Percentiles rank a stretch among this genome's conserved stretches.
phyloP scores from a whole-genome alignment of 2,113 vertebrate species.

The Salvelinus sp. region DNA sequence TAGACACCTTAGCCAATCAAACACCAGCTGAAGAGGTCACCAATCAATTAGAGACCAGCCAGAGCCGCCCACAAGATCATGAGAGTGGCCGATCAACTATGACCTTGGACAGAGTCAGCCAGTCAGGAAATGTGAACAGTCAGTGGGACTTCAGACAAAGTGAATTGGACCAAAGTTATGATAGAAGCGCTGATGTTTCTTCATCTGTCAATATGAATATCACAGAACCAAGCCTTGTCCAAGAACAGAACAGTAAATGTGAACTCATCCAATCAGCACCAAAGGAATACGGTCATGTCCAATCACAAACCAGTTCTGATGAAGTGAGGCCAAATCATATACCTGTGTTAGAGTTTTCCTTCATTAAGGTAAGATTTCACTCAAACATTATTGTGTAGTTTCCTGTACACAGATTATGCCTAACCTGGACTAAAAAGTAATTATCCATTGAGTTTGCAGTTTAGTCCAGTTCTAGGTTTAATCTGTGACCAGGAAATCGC shows the following conservation, averaged over 20 bases:
- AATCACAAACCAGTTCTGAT: conserved; percentile 15
- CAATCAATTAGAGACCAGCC: conserved; percentile 2
- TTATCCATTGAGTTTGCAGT: too few species aligned
- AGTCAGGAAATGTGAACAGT: conserved; percentile 2
- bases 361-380: conserved; percentile 35
- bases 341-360: background rate
- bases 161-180: background rate
- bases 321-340: conserved; percentile 1
- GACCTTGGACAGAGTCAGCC: conserved; percentile 9
- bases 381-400: background rate
- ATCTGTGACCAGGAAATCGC: too few species aligned
- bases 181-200: conserved; percentile 27
- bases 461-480: too few species aligned
- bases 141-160: conserved; percentile 24
- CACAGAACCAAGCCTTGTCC: conserved; percentile 16
- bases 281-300: conserved; percentile 35
- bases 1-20: conserved; percentile 22
- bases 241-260: conserved; percentile 1
- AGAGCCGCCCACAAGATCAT: conserved; percentile 5
- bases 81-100: conserved; percentile 5
- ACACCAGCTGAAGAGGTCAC: conserved; percentile 17
- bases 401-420: too few species aligned
- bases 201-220: conserved; percentile 36
- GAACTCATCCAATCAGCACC: conserved; percentile 38
- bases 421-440: too few species aligned